Conservation (phyloP, 2,113 vertebrate species). For the Nettapus auritus region DNA sequence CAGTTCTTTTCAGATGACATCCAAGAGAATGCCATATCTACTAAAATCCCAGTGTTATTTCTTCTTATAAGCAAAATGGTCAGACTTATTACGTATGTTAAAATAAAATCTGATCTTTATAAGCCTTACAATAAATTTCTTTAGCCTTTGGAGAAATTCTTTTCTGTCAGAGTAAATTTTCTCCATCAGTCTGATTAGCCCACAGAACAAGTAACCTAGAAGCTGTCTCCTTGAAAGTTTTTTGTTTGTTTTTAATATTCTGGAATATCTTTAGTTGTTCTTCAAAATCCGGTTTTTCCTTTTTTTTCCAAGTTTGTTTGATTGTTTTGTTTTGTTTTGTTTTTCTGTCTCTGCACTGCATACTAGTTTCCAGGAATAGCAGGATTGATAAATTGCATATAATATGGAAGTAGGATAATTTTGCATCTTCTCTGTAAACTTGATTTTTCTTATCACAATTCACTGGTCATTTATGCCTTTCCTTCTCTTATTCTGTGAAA, state of each 20-base stretch:
- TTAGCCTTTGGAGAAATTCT: background rate
- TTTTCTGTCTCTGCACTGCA: background rate
- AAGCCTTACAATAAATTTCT: background rate
- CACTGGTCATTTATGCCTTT: background rate
- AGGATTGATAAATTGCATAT: background rate
- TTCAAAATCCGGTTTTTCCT: background rate
- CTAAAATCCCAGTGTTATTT: background rate
- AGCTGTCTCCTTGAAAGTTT: background rate
- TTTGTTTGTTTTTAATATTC: background rate
- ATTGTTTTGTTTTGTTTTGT: background rate
- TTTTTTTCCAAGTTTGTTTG: background rate
- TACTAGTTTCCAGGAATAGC: background rate
- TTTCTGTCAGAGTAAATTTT: background rate
- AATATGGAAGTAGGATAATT: background rate
- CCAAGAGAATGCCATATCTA: background rate
- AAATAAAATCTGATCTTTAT: background rate
- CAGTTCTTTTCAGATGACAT: background rate
- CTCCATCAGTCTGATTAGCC: background rate
- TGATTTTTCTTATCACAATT: background rate
- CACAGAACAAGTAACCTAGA: background rate
- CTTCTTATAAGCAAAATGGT: background rate
- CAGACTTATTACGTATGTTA: background rate
- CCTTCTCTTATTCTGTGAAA: background rate
- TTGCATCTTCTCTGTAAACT: background rate
- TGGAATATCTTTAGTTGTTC: background rate